phyloP scores from a whole-genome alignment of 2,113 vertebrate genomes.

The Pungitius pungitius region DNA sequence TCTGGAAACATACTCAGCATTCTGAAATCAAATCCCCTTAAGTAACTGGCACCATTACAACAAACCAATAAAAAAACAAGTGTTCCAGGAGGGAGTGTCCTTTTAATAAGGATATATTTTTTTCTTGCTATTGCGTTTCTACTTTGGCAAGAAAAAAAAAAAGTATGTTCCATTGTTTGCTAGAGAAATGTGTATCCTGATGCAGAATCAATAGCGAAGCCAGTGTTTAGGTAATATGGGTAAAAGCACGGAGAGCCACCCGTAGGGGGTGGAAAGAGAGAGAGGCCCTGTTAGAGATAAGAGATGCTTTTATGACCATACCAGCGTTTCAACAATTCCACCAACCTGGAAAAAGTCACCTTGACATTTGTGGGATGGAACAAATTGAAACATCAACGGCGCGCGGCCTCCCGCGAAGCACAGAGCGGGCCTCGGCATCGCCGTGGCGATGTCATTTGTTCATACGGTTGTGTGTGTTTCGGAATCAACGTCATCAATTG shows the following conservation, averaged over 20 bases:
- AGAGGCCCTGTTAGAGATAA: conserved; percentile 2
- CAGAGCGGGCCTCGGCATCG: conserved; percentile 10
- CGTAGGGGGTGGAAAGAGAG: neutral
- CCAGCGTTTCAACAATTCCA: conserved; percentile 47
- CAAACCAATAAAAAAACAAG: conserved; percentile 18
- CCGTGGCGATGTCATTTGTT: conserved; percentile 61
- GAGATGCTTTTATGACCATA: conserved; percentile 12
- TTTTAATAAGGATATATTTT: neutral
- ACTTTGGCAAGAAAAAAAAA: neutral
- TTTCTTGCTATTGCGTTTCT: neutral
- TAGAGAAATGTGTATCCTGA: conserved; percentile 4
- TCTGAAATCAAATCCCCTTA: conserved; percentile 10
- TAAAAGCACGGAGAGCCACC: conserved; percentile 10
- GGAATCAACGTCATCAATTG: conserved; percentile 49
- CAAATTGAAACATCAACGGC: conserved; percentile 62
- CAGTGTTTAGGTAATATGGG: conserved; percentile 13
- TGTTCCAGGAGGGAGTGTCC: neutral
- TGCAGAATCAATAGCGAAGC: conserved; percentile 14
- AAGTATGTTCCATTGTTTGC: neutral
- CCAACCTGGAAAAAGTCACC: conserved; percentile 31
- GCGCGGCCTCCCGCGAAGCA: conserved; percentile 29
- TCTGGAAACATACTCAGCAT: neutral
- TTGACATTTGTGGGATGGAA: conserved; percentile 57
- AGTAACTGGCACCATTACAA: conserved; percentile 26
- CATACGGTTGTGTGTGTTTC: conserved; percentile 61